These are phyloP conservation scores for Acleris emargana DNA, from an alignment of 2,888 invertebrate genomes.

Conservation along the genomic window DNA sequence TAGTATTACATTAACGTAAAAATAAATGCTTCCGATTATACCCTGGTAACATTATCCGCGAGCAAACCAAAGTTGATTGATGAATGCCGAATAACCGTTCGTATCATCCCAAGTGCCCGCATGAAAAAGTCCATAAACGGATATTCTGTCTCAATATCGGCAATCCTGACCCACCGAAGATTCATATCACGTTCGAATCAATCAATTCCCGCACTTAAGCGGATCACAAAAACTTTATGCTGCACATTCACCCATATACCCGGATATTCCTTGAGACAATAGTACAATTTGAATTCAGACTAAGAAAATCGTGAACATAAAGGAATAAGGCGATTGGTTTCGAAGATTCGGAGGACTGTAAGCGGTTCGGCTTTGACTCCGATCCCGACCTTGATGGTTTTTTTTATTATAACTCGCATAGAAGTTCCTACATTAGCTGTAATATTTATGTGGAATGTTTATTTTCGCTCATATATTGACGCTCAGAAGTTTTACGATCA, in stretches of 20 bases:
- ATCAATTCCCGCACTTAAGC: constrained; percentile 14
- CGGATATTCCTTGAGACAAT: constrained; percentile 24
- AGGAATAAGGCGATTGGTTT: constrained; percentile 17
- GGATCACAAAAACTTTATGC: constrained; percentile 25
- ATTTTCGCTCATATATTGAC: neutral
- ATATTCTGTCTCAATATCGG: constrained; percentile 9
- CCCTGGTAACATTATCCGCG: neutral
- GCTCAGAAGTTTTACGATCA: neutral
- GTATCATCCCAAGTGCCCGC: neutral
- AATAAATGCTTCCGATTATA: neutral
- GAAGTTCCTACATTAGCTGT: neutral
- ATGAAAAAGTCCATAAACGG: constrained; percentile 20
- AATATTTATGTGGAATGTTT: neutral
- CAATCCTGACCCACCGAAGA: constrained; percentile 10
- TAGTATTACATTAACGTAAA: no score
- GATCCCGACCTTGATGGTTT: constrained; percentile 8
- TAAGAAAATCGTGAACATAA: constrained; percentile 18
- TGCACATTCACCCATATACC: neutral
- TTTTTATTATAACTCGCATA: constrained; percentile 17
- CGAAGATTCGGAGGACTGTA: constrained; percentile 6
- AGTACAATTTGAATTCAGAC: constrained; percentile 21
- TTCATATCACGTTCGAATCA: constrained; percentile 33
- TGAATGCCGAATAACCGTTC: neutral
- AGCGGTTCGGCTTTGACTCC: constrained; percentile 12
- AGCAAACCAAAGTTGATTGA: constrained; percentile 7